Evolutionary conservation across 2,113 vertebrate genomes (phyloP).

Genomic region (Holacanthus passer): DNA sequence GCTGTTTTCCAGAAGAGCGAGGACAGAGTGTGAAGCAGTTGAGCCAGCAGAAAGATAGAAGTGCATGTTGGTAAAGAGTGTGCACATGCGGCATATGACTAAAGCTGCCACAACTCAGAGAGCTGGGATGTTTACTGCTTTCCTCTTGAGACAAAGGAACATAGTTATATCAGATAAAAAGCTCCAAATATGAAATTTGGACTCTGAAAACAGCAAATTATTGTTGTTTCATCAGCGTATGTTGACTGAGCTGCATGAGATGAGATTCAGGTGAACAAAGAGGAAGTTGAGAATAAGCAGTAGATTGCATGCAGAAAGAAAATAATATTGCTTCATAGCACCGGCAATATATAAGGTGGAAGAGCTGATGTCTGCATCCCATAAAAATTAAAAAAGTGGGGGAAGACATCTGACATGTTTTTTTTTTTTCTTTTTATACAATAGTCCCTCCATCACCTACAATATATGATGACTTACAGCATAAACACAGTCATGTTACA

Average conservation of each 20-base stretch:
- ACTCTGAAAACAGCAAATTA: slow-evolving; percentile 20
- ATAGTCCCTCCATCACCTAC: not conserved
- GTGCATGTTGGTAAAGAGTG: slow-evolving; percentile 54
- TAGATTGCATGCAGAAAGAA: slow-evolving; percentile 48
- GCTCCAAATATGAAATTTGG: slow-evolving; percentile 46
- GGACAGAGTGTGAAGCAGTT: slow-evolving; percentile 54
- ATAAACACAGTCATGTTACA: slow-evolving; percentile 32
- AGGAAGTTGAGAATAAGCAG: slow-evolving; percentile 50
- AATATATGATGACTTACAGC: slow-evolving; percentile 15
- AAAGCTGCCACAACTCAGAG: slow-evolving; percentile 64
- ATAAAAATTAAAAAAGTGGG: slow-evolving; percentile 8
- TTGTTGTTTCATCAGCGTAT: slow-evolving; percentile 12
- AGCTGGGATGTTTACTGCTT: slow-evolving; percentile 68
- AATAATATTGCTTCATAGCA: slow-evolving; percentile 36
- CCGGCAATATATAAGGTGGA: slow-evolving; percentile 16
- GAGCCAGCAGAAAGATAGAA: slow-evolving; percentile 52
- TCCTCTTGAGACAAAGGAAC: slow-evolving; percentile 60
- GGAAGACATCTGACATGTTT: not conserved
- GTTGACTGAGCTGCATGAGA: slow-evolving; percentile 45
- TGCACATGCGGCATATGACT: slow-evolving; percentile 56
- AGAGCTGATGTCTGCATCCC: slow-evolving; percentile 12
- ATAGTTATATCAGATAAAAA: slow-evolving; percentile 34
- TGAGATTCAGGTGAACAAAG: slow-evolving; percentile 65
- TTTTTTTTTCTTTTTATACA: too few species aligned
- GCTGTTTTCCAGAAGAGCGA: slow-evolving; percentile 70